Evolutionary conservation across 2,888 invertebrate species (phyloP).

Genomic region (Caenorhabditis sp.): DNA sequence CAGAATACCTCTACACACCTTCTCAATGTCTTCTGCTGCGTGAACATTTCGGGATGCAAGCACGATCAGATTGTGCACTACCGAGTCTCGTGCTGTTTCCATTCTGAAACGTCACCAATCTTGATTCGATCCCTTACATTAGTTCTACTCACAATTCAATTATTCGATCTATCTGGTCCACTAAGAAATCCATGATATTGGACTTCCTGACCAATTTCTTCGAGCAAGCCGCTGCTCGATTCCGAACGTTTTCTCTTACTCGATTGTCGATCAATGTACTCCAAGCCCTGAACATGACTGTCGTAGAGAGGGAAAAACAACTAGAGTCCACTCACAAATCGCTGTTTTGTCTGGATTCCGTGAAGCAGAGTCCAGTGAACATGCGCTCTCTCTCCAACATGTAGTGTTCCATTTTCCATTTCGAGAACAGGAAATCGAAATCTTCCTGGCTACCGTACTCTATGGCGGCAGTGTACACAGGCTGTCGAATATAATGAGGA

Average conservation of each 20-base stretch:
- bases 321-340: no score
- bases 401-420: constrained; percentile 66
- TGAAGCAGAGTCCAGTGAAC: constrained; percentile 59
- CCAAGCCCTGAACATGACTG: constrained; percentile 48
- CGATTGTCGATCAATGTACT: constrained; percentile 22
- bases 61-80: neutral
- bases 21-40: constrained; percentile 9
- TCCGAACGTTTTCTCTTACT: constrained; percentile 34
- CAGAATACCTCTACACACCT: neutral
- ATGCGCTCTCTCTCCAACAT: constrained; percentile 66
- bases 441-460: constrained; percentile 66
- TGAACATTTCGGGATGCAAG: constrained; percentile 11
- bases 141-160: constrained; percentile 23
- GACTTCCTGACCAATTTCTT: constrained; percentile 20
- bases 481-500: constrained; percentile 54
- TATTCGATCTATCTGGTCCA: constrained; percentile 6
- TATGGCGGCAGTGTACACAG: constrained; percentile 68
- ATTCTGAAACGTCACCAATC: constrained; percentile 18
- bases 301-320: neutral
- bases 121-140: neutral
- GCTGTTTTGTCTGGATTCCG: constrained; percentile 27
- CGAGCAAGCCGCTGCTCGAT: constrained; percentile 26
- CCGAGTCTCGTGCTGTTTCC: neutral
- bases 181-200: constrained; percentile 33
- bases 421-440: constrained; percentile 70